Conservation (phyloP, 35 echinoderm and acorn worm species). For the Diadema setosum region DNA sequence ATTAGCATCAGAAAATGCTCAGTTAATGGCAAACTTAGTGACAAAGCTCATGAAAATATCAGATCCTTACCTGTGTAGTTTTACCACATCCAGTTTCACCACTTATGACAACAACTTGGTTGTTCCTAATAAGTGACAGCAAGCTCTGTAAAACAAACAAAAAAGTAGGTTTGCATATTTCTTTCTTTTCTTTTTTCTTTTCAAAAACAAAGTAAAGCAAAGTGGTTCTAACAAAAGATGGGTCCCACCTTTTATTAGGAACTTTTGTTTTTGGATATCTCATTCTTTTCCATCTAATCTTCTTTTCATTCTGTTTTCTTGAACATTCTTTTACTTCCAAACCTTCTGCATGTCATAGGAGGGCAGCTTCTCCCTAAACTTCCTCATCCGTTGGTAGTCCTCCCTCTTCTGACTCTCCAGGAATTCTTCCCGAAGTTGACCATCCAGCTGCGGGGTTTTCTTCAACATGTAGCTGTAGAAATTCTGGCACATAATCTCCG, state of each 20-base stretch:
- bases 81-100: slow-evolving; percentile 99
- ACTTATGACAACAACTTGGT: slow-evolving; percentile 88
- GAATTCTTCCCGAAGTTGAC: slow-evolving; percentile 21
- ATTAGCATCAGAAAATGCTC: no score
- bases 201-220: not conserved
- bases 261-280: not conserved
- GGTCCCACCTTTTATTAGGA: not conserved
- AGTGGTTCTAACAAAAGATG: not conserved
- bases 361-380: slow-evolving; percentile 84
- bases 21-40: no score
- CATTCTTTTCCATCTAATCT: not conserved
- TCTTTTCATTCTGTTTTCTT: not conserved
- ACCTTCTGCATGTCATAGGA: slow-evolving; percentile 85
- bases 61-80: slow-evolving; percentile 85
- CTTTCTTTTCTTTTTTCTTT: no score
- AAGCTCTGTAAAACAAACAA: slow-evolving; percentile 49
- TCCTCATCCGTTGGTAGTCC: slow-evolving; percentile 61
- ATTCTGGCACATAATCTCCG: not conserved
- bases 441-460: slow-evolving; percentile 42
- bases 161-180: no score
- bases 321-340: not conserved
- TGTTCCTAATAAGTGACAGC: slow-evolving; percentile 55
- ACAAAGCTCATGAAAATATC: no score
- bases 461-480: slow-evolving; percentile 68
- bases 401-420: slow-evolving; percentile 38